These are phyloP conservation scores for Synchiropus splendidus DNA, from an alignment of 2,113 vertebrate genomes.

Conservation along the genomic window DNA sequence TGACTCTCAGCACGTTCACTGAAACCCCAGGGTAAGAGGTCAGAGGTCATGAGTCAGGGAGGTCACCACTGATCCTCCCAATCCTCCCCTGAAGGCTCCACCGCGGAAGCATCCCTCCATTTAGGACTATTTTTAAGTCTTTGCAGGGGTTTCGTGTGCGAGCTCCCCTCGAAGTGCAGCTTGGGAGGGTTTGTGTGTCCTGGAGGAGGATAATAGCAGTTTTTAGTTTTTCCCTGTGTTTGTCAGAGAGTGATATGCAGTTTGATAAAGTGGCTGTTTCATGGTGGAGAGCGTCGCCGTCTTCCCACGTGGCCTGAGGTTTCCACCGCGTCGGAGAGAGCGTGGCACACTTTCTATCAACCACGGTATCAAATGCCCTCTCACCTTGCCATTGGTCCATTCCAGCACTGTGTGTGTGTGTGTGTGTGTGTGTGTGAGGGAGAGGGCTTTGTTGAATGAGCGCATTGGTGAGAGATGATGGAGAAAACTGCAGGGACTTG, in stretches of 20 bases:
- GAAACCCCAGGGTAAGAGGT: slow-evolving; percentile 23
- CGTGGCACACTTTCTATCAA: too few species aligned
- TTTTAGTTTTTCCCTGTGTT: slow-evolving; percentile 36
- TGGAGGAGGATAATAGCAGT: slow-evolving; percentile 55
- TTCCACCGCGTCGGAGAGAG: slow-evolving; percentile 15
- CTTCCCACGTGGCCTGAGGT: slow-evolving; percentile 54
- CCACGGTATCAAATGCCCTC: slow-evolving; percentile 30
- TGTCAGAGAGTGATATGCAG: slow-evolving; percentile 32
- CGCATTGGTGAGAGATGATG: slow-evolving; percentile 35
- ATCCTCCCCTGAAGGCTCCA: slow-evolving; percentile 18
- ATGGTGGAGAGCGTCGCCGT: slow-evolving; percentile 50
- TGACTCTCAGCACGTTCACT: slow-evolving; percentile 38
- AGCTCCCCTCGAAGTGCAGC: not conserved
- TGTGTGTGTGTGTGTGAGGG: slow-evolving; percentile 15
- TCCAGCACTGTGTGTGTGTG: too few species aligned
- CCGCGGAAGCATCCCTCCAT: slow-evolving; percentile 31
- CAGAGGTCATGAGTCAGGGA: slow-evolving; percentile 26
- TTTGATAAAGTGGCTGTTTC: slow-evolving; percentile 55
- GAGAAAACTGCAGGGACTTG: slow-evolving; percentile 37
- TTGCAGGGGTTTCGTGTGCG: slow-evolving; percentile 2
- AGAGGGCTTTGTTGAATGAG: slow-evolving; percentile 33
- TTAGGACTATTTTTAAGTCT: slow-evolving; percentile 32
- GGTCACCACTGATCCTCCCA: slow-evolving; percentile 32
- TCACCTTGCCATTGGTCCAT: slow-evolving; percentile 25
- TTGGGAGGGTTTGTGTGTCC: slow-evolving; percentile 16